Evolutionary conservation across 2,888 invertebrate genomes (phyloP), one percentile per base, ranked within the genome.

Genomic region (Sinohyriopsis cumingii): DNA sequence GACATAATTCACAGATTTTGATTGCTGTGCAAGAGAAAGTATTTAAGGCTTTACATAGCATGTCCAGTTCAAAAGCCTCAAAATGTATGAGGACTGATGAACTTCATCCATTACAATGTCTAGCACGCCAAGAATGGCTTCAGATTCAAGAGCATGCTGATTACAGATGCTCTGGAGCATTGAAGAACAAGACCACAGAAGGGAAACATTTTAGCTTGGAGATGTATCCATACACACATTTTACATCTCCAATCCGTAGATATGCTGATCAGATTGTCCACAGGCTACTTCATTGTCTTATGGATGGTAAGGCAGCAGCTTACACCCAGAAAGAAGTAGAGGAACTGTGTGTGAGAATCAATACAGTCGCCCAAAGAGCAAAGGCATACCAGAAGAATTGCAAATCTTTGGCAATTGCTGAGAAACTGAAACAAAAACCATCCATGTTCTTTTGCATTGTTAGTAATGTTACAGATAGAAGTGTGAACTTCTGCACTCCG

Each of bases 231-330:
- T 80, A 80, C 59, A 77, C 78, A 1, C 80, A 78, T 61, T 80
- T 80, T 62, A 80, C 80, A 5, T 80, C 80, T 55, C 80, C 80
- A 5, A 77, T 80, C 25, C 55, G 80, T 60, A 63, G 80, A 28
- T 80, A 77, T 69, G 69, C 68, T 64, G 80, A 80, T 59, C 59
- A 78, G 3, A 65, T 80, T 20, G 64, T 72, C 22, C 76, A 84
- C 54, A 68, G 84, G 24, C 72, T 81, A 15, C 54, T 84, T 2
- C 78, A 80, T 71, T 79, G 81, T 20, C 68, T 66, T 15, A 57
- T 78, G 3, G 69, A 73, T 59, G 59, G 65, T n/a, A 63, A 67
- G 59, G 20, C 33, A 20, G 64, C 69, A 54, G 77, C 81, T 28
- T 82, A 82, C 59, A 73, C 63, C 5, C 68, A 69, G 12, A 63